Conservation (phyloP, 1,140 invertebrate genomes). For the Galleria mellonella region DNA sequence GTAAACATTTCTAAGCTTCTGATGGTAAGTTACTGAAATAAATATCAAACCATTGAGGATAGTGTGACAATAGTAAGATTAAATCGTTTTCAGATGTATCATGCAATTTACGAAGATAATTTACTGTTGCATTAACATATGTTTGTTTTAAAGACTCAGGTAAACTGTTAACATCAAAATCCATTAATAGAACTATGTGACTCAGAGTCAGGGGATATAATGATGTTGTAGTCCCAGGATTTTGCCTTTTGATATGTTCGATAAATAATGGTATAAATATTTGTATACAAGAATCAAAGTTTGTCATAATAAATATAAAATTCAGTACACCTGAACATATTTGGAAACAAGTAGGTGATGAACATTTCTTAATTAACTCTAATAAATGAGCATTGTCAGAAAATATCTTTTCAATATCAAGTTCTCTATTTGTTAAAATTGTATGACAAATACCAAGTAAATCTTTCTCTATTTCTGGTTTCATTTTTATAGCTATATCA, state of each 20-base stretch:
- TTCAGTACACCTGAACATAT: conserved; percentile 45
- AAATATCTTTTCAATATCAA: conserved; percentile 23
- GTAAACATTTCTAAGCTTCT: background rate
- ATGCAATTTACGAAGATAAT: conserved; percentile 33
- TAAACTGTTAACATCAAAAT: conserved; percentile 33
- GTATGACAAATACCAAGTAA: conserved; percentile 27
- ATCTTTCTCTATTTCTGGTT: conserved; percentile 39
- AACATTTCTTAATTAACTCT: conserved; percentile 30
- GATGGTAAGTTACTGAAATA: conserved; percentile 22
- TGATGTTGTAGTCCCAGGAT: conserved; percentile 13
- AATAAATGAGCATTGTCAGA: conserved; percentile 13
- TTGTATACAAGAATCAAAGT: conserved; percentile 33
- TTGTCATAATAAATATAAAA: conserved; percentile 36
- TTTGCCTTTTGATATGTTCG: conserved; percentile 25
- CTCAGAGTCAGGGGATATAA: conserved; percentile 38
- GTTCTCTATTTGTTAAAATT: conserved; percentile 17
- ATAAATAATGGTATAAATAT: conserved; percentile 36
- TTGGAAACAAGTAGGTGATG: conserved; percentile 45
- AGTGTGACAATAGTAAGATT: conserved; percentile 52
- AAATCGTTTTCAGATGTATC: conserved; percentile 35
- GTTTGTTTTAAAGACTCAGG: conserved; percentile 13
- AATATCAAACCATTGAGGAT: conserved; percentile 51
- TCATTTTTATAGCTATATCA: conserved; percentile 46
- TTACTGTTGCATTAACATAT: conserved; percentile 21
- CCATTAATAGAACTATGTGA: conserved; percentile 36